These are phyloP conservation scores for Emydoidea blandingii DNA, from an alignment of 2,797 vertebrate species.

Conservation along the genomic window DNA sequence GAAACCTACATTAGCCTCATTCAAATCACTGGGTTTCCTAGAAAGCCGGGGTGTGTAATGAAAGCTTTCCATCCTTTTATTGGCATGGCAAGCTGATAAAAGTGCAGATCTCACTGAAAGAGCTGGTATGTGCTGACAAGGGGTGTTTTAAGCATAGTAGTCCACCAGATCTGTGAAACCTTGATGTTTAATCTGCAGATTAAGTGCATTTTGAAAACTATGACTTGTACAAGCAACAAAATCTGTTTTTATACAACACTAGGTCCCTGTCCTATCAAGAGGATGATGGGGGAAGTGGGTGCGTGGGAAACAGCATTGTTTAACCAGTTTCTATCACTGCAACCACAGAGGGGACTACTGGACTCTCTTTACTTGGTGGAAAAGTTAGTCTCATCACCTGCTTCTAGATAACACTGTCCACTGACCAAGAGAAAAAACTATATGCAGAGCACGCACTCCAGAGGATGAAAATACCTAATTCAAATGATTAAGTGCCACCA, in stretches of 20 bases:
- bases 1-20: neutral
- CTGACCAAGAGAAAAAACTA: neutral
- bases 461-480: accelerated
- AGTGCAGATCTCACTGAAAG: constrained; percentile 11
- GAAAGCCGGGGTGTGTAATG: constrained; percentile 13
- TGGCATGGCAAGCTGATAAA: constrained; percentile 50
- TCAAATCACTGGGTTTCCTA: constrained; percentile 34
- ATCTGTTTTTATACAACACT: neutral
- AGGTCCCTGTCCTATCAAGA: neutral
- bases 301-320: neutral
- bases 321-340: neutral
- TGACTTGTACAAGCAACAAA: neutral
- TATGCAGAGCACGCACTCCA: accelerated
- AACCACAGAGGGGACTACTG: neutral
- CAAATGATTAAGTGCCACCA: neutral
- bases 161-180: neutral
- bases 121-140: neutral
- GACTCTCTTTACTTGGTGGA: neutral
- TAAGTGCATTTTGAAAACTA: constrained; percentile 34
- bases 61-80: constrained; percentile 36
- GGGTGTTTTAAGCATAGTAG: constrained; percentile 5
- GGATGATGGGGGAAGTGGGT: neutral
- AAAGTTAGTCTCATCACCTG: neutral
- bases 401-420: neutral
- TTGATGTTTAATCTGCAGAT: constrained; percentile 43